These are phyloP conservation scores for Meloidogyne exigua DNA, from an alignment of 1,140 invertebrate species.

Conservation along the genomic window DNA sequence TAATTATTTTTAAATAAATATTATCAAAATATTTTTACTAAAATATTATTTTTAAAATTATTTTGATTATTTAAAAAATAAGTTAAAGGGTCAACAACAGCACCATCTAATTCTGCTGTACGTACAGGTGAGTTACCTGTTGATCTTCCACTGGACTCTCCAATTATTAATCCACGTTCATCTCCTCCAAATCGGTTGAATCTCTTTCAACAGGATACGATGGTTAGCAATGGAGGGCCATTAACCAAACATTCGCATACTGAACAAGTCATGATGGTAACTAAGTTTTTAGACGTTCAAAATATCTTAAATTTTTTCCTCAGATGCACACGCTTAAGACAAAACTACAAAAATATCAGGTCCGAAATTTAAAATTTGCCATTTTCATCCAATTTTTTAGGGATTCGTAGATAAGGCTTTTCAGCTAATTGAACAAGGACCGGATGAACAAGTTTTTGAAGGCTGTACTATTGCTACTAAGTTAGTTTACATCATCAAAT, in stretches of 20 bases:
- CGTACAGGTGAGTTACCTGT: constrained; percentile 11
- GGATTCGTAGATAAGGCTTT: constrained; percentile 60
- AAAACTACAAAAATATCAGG: constrained; percentile 62
- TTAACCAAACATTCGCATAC: constrained; percentile 60
- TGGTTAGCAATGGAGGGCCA: constrained; percentile 49
- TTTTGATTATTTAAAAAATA: neutral
- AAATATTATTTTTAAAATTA: neutral
- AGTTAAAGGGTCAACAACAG: constrained; percentile 33
- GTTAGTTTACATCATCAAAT: neutral
- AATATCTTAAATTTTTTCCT: constrained; percentile 12
- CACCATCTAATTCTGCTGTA: neutral
- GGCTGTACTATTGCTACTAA: constrained; percentile 56
- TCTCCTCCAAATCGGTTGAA: constrained; percentile 56
- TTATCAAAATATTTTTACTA: neutral
- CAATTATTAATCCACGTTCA: constrained; percentile 30
- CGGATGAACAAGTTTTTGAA: constrained; percentile 58
- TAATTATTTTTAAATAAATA: neutral
- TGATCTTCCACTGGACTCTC: constrained; percentile 50
- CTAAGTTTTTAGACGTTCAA: neutral
- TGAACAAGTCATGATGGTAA: constrained; percentile 56
- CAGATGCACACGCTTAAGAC: constrained; percentile 63
- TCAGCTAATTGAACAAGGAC: constrained; percentile 53
- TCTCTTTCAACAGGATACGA: constrained; percentile 61
- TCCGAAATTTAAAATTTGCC: neutral
- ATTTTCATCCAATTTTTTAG: neutral